Evolutionary conservation across 23 tunicate species (phyloP).

Genomic region (Ascidia mentula): DNA sequence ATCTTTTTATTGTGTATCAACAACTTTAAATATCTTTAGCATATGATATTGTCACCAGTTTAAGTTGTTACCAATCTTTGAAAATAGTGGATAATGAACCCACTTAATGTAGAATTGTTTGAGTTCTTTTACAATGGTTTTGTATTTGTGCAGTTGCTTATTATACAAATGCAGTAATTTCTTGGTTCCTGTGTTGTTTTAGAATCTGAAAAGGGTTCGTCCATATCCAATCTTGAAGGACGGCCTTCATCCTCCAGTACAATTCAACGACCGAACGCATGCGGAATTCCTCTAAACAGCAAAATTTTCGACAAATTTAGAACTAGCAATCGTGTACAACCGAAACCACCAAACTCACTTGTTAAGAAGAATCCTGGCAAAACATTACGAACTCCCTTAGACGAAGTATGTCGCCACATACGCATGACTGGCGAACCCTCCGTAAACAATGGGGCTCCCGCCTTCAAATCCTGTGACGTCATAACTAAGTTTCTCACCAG

Average conservation of each 20-base stretch:
- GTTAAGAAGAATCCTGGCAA: neutral
- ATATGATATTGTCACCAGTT: too few relatives aligned
- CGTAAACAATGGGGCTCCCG: slow-evolving; percentile 67
- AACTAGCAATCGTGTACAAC: neutral
- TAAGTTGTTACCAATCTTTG: too few relatives aligned
- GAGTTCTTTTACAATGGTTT: too few relatives aligned
- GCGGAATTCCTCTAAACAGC: neutral
- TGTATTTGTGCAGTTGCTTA: too few relatives aligned
- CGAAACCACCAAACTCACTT: neutral
- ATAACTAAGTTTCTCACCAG: slow-evolving; percentile 46
- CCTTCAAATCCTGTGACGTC: slow-evolving; percentile 24
- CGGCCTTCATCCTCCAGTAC: neutral
- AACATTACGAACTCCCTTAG: slow-evolving; percentile 3
- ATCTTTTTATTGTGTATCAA: too few relatives aligned
- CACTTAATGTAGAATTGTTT: too few relatives aligned
- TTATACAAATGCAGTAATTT: too few relatives aligned
- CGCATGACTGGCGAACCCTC: slow-evolving; percentile 40
- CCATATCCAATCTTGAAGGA: too few relatives aligned
- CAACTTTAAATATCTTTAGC: too few relatives aligned
- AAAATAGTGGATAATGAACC: too few relatives aligned
- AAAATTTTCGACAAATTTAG: slow-evolving; percentile 5
- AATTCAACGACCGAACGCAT: neutral
- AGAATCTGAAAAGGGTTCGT: too few relatives aligned
- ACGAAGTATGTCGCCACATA: slow-evolving; percentile 10
- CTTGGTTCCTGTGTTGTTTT: too few relatives aligned